phyloP scores from a whole-genome alignment of 1,140 invertebrate genomes.

The Drosophila rhopaloa region DNA sequence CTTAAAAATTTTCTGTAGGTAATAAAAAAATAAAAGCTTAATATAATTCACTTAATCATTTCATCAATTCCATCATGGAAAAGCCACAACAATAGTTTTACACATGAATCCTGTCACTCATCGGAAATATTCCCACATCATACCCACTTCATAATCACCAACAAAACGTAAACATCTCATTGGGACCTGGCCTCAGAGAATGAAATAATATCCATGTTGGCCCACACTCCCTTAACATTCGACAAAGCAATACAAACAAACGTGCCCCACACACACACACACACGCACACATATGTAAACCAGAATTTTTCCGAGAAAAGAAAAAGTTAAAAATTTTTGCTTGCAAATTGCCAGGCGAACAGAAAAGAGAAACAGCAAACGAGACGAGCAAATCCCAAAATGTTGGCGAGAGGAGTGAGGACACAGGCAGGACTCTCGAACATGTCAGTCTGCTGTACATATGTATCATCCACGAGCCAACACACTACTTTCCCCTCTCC shows the following conservation, averaged over 20 bases:
- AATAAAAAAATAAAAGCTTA: background rate
- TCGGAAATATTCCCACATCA: constrained; percentile 6
- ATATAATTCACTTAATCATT: constrained; percentile 1
- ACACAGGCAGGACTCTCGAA: constrained; percentile 35
- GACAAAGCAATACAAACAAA: constrained; percentile 11
- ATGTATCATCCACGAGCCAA: constrained; percentile 30
- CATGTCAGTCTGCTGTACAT: constrained; percentile 40
- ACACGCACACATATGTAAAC: background rate
- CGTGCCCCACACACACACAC: constrained; percentile 8
- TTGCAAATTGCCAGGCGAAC: constrained; percentile 61
- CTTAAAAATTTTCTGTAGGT: no score
- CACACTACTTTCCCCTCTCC: constrained; percentile 4
- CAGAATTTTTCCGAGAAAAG: constrained; percentile 26
- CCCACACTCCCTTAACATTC: constrained; percentile 18
- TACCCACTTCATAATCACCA: constrained; percentile 42
- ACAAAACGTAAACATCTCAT: constrained; percentile 39
- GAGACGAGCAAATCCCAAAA: constrained; percentile 3
- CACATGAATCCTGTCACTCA: constrained; percentile 1
- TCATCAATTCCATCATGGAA: background rate
- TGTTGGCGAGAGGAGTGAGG: background rate
- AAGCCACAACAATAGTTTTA: constrained; percentile 1
- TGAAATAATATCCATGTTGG: constrained; percentile 24
- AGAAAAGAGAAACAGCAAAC: constrained; percentile 40
- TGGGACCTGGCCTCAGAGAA: constrained; percentile 14
- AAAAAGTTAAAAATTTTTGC: constrained; percentile 64